phyloP scores from a whole-genome alignment of 2,888 invertebrate genomes.

The Ecliptopera silaceata region DNA sequence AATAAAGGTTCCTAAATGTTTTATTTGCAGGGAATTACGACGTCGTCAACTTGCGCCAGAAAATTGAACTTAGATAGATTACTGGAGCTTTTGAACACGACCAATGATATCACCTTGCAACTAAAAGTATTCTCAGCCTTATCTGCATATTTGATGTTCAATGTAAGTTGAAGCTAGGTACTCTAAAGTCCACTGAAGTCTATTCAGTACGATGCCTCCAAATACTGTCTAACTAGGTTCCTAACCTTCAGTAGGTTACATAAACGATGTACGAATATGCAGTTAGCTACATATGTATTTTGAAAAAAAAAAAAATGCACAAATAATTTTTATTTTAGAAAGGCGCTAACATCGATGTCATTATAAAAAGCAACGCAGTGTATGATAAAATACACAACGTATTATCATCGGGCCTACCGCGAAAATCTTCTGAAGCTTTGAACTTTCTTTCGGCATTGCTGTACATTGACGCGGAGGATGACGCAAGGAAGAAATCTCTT shows the following conservation, averaged over 20 bases:
- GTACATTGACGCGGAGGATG: conserved; percentile 43
- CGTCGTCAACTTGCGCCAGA: conserved; percentile 33
- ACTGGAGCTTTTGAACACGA: conserved; percentile 52
- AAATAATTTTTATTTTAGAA: conserved; percentile 42
- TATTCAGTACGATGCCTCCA: background rate
- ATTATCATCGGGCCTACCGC: conserved; percentile 47
- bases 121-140: conserved; percentile 58
- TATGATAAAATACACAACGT: conserved; percentile 57
- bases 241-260: too few species aligned
- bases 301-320: too few species aligned
- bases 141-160: conserved; percentile 51
- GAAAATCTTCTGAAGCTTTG: conserved; percentile 50
- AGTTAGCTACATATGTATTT: too few species aligned
- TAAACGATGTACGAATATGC: too few species aligned
- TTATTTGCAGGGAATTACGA: conserved; percentile 39
- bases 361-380: conserved; percentile 54
- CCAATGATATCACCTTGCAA: conserved; percentile 50
- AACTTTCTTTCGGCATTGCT: conserved; percentile 62
- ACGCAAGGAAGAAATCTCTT: conserved; percentile 40
- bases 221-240: too few species aligned
- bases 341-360: conserved; percentile 43
- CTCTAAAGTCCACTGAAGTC: background rate
- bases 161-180: conserved; percentile 48
- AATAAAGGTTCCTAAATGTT: too few species aligned
- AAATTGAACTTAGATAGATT: conserved; percentile 46